A percentile compares a stretch with the other conserved stretches of the same genome.
phyloP scores from a whole-genome alignment of 2,797 vertebrate species.

The Cryptoprocta ferox region DNA sequence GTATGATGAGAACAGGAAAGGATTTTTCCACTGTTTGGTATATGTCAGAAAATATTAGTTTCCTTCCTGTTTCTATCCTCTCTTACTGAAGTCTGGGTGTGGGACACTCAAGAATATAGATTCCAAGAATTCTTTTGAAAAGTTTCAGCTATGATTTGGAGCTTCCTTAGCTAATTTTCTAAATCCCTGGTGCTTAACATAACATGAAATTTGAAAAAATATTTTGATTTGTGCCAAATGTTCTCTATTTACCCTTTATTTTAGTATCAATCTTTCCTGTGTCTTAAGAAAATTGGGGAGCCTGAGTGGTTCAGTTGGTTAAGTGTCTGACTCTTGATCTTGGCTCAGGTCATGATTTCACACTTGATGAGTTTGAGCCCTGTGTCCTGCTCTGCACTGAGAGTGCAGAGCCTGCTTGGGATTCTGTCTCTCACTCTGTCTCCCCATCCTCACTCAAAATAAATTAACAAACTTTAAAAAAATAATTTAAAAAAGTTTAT shows the following conservation, averaged over 20 bases:
- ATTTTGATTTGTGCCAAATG: background rate
- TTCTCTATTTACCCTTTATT: background rate
- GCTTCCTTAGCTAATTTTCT: background rate
- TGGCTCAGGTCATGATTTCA: too few relatives aligned
- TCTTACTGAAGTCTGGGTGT: background rate
- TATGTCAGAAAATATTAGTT: background rate
- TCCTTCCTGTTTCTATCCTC: background rate
- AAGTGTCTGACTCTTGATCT: too few relatives aligned
- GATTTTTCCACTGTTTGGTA: background rate
- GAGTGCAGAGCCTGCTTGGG: too few relatives aligned
- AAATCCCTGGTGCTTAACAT: background rate
- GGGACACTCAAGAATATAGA: background rate
- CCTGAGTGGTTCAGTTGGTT: too few relatives aligned
- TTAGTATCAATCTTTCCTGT: background rate
- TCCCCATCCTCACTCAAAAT: accelerated
- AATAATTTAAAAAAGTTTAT: background rate
- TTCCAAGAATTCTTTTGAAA: background rate
- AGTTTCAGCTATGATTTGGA: background rate
- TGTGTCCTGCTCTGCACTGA: too few relatives aligned
- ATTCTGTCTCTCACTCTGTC: too few relatives aligned
- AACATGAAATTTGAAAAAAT: background rate
- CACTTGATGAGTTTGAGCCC: too few relatives aligned
- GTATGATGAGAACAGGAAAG: background rate
- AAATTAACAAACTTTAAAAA: too few relatives aligned
- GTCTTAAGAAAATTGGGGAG: background rate